Evolutionary conservation across 2,888 invertebrate species (phyloP), one percentile per base, ranked within the genome.

Genomic region (Lapara coniferarum): DNA sequence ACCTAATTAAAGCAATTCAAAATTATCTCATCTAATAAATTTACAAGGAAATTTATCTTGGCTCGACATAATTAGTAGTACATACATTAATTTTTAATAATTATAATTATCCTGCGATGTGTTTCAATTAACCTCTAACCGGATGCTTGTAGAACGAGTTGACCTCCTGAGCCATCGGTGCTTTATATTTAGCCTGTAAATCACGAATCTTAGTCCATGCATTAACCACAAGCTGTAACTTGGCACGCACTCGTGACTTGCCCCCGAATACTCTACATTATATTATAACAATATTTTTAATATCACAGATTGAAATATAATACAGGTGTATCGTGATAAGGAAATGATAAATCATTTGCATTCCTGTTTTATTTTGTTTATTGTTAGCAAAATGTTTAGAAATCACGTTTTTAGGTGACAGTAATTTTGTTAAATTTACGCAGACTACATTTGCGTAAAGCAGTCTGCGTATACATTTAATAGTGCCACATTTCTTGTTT

Each of bases 71-170:
- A 13, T 10, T 10, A 56, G 55, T 7, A 19, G 55, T 55, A 56
- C 25, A 19, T 19, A 25, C 8, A 37, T 58, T 37, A 58, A 37
- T 58, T 58, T 58, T 58, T 10, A 14, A 37, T 19, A 46, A 63
- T 49, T 46, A 49, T 19, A 49, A 49, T 63, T 63, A 63, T 63
- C 5, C 63, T 49, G 58, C 37, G 70, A 68, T 66, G 70, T 59
- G 71, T 71, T 53, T 63, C 52, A 69, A 67, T 70, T 72, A 69
- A 72, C 73, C 76, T 77, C 73, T 73, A 86, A 78, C 87, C 88
- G 90, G 90, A 90, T 88, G 79, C 81, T 78, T 78, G 75, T 73
- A 74, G 77, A 80, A 85, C 84, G 81, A 68, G 84, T 81, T 85
- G 86, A 86, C 88, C 88, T 89, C 85, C 78, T 73, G 78, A 77